These are phyloP conservation scores for Zaprionus lineosus DNA, from an alignment of 2,888 invertebrate species.

Conservation along the genomic window DNA sequence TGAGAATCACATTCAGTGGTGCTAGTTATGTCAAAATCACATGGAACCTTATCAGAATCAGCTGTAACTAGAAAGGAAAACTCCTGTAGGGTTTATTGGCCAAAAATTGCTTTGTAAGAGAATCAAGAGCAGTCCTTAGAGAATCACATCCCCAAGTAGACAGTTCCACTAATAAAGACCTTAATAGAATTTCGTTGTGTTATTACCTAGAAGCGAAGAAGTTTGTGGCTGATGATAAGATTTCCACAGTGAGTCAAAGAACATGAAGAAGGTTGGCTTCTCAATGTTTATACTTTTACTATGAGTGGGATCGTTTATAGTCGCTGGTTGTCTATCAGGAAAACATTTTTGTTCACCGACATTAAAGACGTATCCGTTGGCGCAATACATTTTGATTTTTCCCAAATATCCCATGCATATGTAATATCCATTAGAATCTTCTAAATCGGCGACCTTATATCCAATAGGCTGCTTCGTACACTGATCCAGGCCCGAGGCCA, in stretches of 20 bases:
- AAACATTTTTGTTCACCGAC: constrained; percentile 27
- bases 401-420: constrained; percentile 43
- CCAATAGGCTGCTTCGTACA: constrained; percentile 34
- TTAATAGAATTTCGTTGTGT: no score
- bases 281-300: constrained; percentile 28
- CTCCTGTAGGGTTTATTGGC: no score
- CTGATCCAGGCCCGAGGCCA: constrained; percentile 23
- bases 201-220: no score
- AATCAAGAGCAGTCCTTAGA: no score
- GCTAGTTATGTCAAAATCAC: no score
- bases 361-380: constrained; percentile 36
- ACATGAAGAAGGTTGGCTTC: constrained; percentile 36
- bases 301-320: no score
- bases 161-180: no score
- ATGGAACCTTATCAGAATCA: no score
- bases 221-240: neutral
- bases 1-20: no score
- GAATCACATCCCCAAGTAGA: no score
- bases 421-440: constrained; percentile 27
- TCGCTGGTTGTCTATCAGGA: neutral
- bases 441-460: constrained; percentile 18
- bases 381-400: constrained; percentile 22
- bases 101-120: no score
- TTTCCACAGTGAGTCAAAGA: constrained; percentile 18
- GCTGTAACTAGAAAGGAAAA: no score